Conservation (phyloP, 2,888 invertebrate genomes). For the Podotricha telesiphe region DNA sequence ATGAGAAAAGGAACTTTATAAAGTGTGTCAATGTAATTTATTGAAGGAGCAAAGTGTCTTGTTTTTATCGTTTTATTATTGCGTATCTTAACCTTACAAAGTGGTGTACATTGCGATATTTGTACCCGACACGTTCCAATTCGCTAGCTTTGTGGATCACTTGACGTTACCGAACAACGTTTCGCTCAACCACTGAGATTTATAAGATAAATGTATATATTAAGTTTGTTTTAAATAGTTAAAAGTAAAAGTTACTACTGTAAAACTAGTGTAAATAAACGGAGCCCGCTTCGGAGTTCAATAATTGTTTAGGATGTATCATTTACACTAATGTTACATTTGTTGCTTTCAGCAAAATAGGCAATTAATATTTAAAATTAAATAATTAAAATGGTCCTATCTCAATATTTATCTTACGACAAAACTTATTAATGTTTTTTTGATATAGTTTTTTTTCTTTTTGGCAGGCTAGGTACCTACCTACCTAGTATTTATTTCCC, state of each 20-base stretch:
- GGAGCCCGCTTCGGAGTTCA: not conserved
- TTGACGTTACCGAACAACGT: constrained; percentile 34
- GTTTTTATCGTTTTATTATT: constrained; percentile 32
- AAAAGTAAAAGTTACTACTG: no score
- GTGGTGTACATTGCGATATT: constrained; percentile 42
- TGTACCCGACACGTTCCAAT: constrained; percentile 45
- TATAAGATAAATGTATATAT: constrained; percentile 3
- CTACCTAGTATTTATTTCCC: no score
- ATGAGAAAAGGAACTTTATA: constrained; percentile 10
- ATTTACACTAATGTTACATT: no score
- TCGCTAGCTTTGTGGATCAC: constrained; percentile 44
- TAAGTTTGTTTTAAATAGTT: not conserved
- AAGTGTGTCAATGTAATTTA: constrained; percentile 34
- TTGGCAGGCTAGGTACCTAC: not conserved
- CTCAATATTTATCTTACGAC: no score
- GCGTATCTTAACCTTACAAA: constrained; percentile 41
- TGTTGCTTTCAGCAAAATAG: no score
- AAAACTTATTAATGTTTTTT: no score
- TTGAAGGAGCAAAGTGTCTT: constrained; percentile 35
- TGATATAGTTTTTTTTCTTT: not conserved
- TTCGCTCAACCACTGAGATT: constrained; percentile 24
- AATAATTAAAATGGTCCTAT: no score
- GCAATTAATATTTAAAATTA: no score
- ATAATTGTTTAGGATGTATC: not conserved
- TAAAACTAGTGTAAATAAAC: not conserved